Evolutionary conservation across 2,888 invertebrate genomes (phyloP).

Genomic region (Platynereis dumerilii): DNA sequence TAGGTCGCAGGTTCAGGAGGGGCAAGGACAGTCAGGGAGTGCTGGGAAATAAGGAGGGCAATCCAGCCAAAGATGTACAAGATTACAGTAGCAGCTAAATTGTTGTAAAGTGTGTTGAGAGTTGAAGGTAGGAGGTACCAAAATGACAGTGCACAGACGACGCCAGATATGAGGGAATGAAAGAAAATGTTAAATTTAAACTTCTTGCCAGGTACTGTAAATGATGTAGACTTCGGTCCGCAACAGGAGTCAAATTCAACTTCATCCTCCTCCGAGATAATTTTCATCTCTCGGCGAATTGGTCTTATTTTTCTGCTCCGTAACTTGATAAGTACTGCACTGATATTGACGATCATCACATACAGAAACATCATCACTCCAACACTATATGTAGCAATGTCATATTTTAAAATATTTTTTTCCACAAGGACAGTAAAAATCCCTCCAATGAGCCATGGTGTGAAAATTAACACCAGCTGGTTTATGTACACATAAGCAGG

Average conservation of each 20-base stretch:
- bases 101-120: slow-evolving; percentile 49
- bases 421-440: slow-evolving; percentile 53
- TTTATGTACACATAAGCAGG: slow-evolving; percentile 55
- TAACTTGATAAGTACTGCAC: slow-evolving; percentile 44
- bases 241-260: slow-evolving; percentile 56
- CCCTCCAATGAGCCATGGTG: slow-evolving; percentile 56
- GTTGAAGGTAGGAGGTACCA: slow-evolving; percentile 54
- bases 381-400: slow-evolving; percentile 42
- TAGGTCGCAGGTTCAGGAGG: slow-evolving; percentile 59
- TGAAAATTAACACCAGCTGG: slow-evolving; percentile 52
- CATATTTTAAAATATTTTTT: slow-evolving; percentile 30
- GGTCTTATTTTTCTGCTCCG: slow-evolving; percentile 22
- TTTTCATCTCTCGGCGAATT: slow-evolving; percentile 5
- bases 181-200: slow-evolving; percentile 51
- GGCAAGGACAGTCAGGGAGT: slow-evolving; percentile 51
- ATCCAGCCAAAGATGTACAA: slow-evolving; percentile 57
- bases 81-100: slow-evolving; percentile 47
- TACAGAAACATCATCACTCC: slow-evolving; percentile 48
- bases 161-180: slow-evolving; percentile 50
- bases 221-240: slow-evolving; percentile 54
- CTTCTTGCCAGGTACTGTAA: slow-evolving; percentile 54
- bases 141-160: slow-evolving; percentile 48
- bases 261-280: slow-evolving; percentile 44
- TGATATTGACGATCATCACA: slow-evolving; percentile 49
- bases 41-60: slow-evolving; percentile 53